phyloP scores from a whole-genome alignment of 2,797 vertebrate genomes.

The Acanthopagrus latus region DNA sequence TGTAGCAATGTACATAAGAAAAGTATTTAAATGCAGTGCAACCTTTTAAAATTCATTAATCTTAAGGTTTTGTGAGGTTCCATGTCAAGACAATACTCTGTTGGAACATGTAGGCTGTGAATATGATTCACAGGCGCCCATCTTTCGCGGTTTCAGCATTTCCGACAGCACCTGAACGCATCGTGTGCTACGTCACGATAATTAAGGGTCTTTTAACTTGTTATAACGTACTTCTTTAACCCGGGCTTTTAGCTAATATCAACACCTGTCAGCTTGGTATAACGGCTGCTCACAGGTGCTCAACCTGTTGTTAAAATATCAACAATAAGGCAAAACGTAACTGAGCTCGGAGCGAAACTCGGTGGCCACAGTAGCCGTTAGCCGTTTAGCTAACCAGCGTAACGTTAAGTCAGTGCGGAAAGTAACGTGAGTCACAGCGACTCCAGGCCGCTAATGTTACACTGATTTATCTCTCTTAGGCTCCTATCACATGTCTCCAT shows the following conservation, averaged over 20 bases:
- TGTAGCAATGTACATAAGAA: too few species aligned
- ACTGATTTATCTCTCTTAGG: neutral
- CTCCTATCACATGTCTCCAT: fast-evolving
- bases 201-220: slow-evolving; percentile 68
- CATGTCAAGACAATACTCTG: too few species aligned
- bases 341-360: neutral
- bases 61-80: neutral
- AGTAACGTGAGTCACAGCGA: slow-evolving; percentile 35
- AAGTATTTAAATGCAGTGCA: too few species aligned
- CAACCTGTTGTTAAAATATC: fast-evolving
- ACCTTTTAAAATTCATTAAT: too few species aligned
- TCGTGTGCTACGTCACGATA: slow-evolving; percentile 69
- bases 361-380: slow-evolving; percentile 60
- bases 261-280: neutral
- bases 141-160: fast-evolving
- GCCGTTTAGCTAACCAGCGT: slow-evolving; percentile 59
- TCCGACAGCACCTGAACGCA: slow-evolving; percentile 56
- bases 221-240: slow-evolving; percentile 44
- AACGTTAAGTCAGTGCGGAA: slow-evolving; percentile 4
- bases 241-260: neutral
- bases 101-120: neutral
- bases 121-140: neutral
- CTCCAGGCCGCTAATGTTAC: slow-evolving; percentile 26
- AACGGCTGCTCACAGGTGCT: fast-evolving
- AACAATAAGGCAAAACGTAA: neutral